Base-by-base conservation (phyloP, 2,797 vertebrate genomes). In the Echiichthys vipera region DNA sequence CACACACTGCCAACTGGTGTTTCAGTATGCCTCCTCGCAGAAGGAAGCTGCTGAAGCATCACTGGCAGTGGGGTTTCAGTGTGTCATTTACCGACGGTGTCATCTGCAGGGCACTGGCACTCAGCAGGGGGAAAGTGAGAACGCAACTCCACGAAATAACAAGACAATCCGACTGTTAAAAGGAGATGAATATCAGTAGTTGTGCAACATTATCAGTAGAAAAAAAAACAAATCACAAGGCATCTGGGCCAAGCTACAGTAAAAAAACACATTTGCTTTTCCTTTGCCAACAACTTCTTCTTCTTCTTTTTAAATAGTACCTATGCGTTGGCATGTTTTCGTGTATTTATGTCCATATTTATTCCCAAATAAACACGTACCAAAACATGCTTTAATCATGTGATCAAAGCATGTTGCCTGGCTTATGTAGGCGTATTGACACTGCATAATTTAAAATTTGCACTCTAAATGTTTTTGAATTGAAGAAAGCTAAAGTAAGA, bases 1-100 rank as follows among this genome's bases (percentile, higher is more conserved):
- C 91, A 90, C 91, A 83, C 89, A 65, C 88, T 91, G 93, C 93
- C 94, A 95, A 89, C 91, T 78, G 88, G 84, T 83, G 91, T 92
- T 89, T 92, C 86, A 82, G 71, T 81, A 75, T 77, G 86, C 68
- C 62, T 89, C 68, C 84, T 75, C 63, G 77, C 81, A 75, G 70
- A 66, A 82, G 79, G 85, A 87, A 78, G 83, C 49, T 66, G 80
- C 70, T 55, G 36, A n/a, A 67, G 61, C 78, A 70, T 74, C 77
- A 37, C 53, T 49, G 70, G 43, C 81, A 70, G 67, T 15, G 29
- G 45, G 58, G 88, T 88, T 91, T 88, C 74, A 62, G 15, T 69
- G 36, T 77, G 83, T 65, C 62, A 58, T 67, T 71, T 84, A 68
- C 59, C 15, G 50, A 20, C 11, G 74, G 90, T 89, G 90, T 89